phyloP scores from a whole-genome alignment of 2,888 invertebrate species.

The Xiphydria camelus region DNA sequence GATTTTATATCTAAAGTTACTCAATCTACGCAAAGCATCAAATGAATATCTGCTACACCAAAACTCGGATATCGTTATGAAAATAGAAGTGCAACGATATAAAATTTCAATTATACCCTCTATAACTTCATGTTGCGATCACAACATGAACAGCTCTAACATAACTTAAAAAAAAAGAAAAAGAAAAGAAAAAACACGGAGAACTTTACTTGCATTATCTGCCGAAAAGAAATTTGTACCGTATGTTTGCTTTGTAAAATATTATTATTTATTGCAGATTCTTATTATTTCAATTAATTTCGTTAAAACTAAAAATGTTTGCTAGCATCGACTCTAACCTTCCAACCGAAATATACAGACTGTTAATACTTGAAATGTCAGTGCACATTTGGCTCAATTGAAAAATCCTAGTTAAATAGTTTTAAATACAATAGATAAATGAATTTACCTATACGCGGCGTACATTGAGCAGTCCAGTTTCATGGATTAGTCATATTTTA shows the following conservation, averaged over 20 bases:
- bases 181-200: constrained; percentile 14
- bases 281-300: too few species aligned
- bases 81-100: constrained; percentile 1
- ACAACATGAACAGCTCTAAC: constrained; percentile 18
- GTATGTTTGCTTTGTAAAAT: constrained; percentile 11
- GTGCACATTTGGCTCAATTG: constrained; percentile 39
- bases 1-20: neutral
- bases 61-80: neutral
- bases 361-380: constrained; percentile 45
- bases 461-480: too few species aligned
- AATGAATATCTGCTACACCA: constrained; percentile 1
- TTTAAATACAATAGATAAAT: constrained; percentile 3
- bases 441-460: too few species aligned
- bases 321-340: too few species aligned
- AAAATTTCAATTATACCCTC: neutral
- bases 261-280: constrained; percentile 11
- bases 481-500: neutral
- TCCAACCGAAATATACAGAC: constrained; percentile 39
- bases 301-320: too few species aligned
- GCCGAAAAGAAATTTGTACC: constrained; percentile 1
- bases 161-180: constrained; percentile 16
- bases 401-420: constrained; percentile 47
- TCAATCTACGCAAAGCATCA: neutral
- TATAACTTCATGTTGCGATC: constrained; percentile 10
- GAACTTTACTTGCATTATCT: too few species aligned